Evolutionary conservation across 2,113 vertebrate genomes (phyloP), one percentile per base, ranked within the genome.

Genomic region (Amphiprion ocellaris): DNA sequence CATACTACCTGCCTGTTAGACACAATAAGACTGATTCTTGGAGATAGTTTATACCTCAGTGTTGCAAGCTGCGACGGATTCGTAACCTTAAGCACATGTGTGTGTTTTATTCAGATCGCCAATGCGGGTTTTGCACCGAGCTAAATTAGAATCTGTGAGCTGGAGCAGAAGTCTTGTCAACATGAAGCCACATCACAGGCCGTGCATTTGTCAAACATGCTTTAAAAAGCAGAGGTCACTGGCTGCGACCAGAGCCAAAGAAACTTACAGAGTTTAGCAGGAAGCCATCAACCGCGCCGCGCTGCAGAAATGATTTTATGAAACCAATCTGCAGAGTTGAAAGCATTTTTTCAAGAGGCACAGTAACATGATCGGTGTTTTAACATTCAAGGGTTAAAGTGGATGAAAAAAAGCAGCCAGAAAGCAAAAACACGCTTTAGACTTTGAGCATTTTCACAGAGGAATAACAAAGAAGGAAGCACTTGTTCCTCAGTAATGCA

Each of bases 121-220:
- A 52, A 62, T 26, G 49, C 60, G 72, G 79, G 15, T 58, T 77
- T 52, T 81, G 47, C 16, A 14, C 26, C 4, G 63, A 61, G 69
- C 83, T 77, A 89, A 91, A 93, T 91, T 90, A n/a, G 71, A 93
- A 77, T 89, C 70, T 68, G 50, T 30, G 65, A 78, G 83, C 74
- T 82, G 56, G 56, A 80, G 83, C 65, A 85, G 74, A 67, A 81
- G 86, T 79, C 86, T 74, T 87, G 91, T 91, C 85, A 90, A 85
- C 81, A 80, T 37, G 65, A 71, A 85, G 74, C 92, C 92, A 94
- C 93, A 91, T 90, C 81, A 93, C 65, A 91, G 78, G 50, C 44
- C 2, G 15, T 28, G 55, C 85, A 79, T 90, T 91, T 91, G 89
- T 91, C 86, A 81, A 88, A 90, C 88, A 90, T 53, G 59, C 90